Evolutionary conservation across 2,888 invertebrate genomes (phyloP).

Genomic region (Rhabditoides inermis): DNA sequence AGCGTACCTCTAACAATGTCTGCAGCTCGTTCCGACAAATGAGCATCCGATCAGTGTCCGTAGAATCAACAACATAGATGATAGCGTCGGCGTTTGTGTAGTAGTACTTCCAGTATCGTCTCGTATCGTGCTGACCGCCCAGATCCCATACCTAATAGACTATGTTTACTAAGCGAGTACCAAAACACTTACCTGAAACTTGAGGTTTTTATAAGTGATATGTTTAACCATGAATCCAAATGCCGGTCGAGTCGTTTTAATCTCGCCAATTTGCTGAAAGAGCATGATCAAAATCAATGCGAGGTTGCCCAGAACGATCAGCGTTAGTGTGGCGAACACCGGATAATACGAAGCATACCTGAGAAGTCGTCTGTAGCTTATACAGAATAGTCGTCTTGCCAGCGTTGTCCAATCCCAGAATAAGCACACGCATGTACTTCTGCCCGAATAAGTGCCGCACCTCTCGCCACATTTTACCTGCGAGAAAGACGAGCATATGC

Average conservation of each 20-base stretch:
- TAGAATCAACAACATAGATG: slow-evolving; percentile 96
- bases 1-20: slow-evolving; percentile 79
- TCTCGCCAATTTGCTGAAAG: slow-evolving; percentile 88
- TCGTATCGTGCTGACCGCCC: slow-evolving; percentile 93
- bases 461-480: slow-evolving; percentile 87
- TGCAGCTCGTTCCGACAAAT: slow-evolving; percentile 94
- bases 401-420: slow-evolving; percentile 57
- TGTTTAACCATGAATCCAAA: slow-evolving; percentile 98
- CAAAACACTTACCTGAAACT: slow-evolving; percentile 69
- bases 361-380: slow-evolving; percentile 49
- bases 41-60: slow-evolving; percentile 91
- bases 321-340: background rate
- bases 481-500: slow-evolving; percentile 53
- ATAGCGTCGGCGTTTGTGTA: slow-evolving; percentile 98
- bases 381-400: slow-evolving; percentile 90
- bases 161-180: background rate
- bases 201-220: slow-evolving; percentile 92
- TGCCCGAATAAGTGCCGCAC: slow-evolving; percentile 72
- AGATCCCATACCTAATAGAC: slow-evolving; percentile 74
- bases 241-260: slow-evolving; percentile 87
- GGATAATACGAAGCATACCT: no score
- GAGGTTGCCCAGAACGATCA: background rate
- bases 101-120: slow-evolving; percentile 98
- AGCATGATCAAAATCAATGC: background rate
- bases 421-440: slow-evolving; percentile 57